These are phyloP conservation scores for Cancer borealis DNA, from an alignment of 2,888 invertebrate genomes.

Conservation along the genomic window DNA sequence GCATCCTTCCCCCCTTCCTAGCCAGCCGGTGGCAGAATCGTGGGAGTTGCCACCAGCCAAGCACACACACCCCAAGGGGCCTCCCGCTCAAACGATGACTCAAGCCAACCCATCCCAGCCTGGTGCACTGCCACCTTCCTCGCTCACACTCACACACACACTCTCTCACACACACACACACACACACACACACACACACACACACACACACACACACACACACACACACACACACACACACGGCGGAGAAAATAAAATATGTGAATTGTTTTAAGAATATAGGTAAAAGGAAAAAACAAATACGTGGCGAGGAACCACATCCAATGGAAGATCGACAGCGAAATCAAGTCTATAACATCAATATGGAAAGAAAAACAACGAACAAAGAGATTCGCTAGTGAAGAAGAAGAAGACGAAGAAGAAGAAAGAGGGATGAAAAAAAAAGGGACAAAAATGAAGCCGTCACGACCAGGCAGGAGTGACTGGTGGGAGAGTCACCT, in stretches of 20 bases:
- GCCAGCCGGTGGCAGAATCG: neutral
- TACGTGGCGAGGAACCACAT: neutral
- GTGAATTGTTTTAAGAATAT: neutral
- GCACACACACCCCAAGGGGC: neutral
- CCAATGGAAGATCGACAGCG: neutral
- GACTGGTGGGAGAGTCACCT: neutral
- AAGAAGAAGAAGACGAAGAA: neutral
- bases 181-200: neutral
- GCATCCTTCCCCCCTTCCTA: neutral
- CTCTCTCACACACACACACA: neutral
- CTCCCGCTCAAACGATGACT: neutral
- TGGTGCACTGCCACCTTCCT: neutral
- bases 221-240: conserved; percentile 9
- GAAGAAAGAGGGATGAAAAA: neutral
- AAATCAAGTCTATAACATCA: neutral
- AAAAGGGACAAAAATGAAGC: neutral
- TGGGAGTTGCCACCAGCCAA: neutral
- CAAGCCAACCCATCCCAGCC: neutral
- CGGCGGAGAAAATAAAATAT: neutral
- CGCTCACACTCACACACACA: neutral
- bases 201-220: no score
- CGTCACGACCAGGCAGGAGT: neutral
- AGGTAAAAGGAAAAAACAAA: neutral
- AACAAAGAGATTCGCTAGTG: neutral
- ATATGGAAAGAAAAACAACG: neutral